Evolutionary conservation across 2,888 invertebrate species (phyloP).

Genomic region (Nebria brevicollis): DNA sequence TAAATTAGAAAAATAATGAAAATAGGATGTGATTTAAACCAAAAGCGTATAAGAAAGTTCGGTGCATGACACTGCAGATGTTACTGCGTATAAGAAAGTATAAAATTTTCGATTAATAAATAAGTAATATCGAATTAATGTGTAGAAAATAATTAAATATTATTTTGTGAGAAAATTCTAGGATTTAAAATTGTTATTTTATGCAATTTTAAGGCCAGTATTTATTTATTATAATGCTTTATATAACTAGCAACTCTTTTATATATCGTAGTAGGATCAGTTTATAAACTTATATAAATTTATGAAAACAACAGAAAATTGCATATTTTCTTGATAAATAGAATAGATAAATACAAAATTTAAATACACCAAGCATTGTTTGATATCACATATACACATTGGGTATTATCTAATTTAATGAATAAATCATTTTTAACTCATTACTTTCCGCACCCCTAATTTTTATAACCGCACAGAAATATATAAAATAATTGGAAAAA

Average conservation of each 20-base stretch:
- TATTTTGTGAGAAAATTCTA: too few species aligned
- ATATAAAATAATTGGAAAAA: background rate
- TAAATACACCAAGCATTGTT: background rate
- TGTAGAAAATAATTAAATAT: too few species aligned
- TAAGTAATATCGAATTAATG: too few species aligned
- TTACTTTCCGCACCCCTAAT: background rate
- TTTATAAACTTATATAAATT: background rate
- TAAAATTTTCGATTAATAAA: too few species aligned
- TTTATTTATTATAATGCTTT: background rate
- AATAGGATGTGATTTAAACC: too few species aligned
- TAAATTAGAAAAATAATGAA: too few species aligned
- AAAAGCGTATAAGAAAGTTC: too few species aligned
- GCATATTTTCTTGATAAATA: background rate
- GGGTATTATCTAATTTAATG: background rate
- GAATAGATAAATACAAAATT: background rate
- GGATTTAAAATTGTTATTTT: too few species aligned
- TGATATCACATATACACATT: background rate
- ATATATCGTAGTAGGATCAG: background rate
- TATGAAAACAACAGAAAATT: background rate
- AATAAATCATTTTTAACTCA: too few species aligned
- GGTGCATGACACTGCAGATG: too few species aligned
- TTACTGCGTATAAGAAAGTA: too few species aligned
- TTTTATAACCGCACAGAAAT: background rate
- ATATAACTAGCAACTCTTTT: background rate
- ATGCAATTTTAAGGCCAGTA: too few species aligned